phyloP scores from a whole-genome alignment of 2,113 vertebrate genomes.

The Paralichthys olivaceus region DNA sequence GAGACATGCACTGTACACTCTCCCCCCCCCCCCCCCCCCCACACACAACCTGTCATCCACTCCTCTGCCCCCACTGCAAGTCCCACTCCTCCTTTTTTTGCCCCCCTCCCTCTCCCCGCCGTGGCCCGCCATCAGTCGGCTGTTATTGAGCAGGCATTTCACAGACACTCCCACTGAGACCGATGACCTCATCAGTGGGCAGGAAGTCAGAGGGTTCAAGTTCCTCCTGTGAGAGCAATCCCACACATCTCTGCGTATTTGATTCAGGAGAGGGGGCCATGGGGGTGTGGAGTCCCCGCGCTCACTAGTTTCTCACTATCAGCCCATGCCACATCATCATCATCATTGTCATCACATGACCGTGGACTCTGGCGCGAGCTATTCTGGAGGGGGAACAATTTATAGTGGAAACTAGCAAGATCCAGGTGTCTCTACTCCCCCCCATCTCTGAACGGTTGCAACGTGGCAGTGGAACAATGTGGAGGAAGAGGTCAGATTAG shows the following conservation, averaged over 20 bases:
- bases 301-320: constrained; percentile 67
- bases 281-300: constrained; percentile 66
- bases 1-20: constrained; percentile 47
- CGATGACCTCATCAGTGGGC: constrained; percentile 83
- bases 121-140: constrained; percentile 53
- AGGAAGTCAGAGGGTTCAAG: constrained; percentile 84
- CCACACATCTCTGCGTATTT: constrained; percentile 79
- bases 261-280: constrained; percentile 56
- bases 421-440: constrained; percentile 73
- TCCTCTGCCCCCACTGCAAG: constrained; percentile 24
- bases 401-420: constrained; percentile 23
- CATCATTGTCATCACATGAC: constrained; percentile 37
- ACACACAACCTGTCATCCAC: constrained; percentile 63
- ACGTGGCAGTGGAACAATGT: constrained; percentile 73
- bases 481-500: constrained; percentile 58
- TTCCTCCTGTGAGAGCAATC: constrained; percentile 82
- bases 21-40: neutral
- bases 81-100: constrained; percentile 23
- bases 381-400: constrained; percentile 37
- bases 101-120: constrained; percentile 34
- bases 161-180: constrained; percentile 82
- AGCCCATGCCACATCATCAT: constrained; percentile 66
- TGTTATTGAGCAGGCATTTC: constrained; percentile 79
- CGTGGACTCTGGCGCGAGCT: constrained; percentile 7
- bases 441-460: constrained; percentile 24